Base-by-base conservation (phyloP, 2,797 vertebrate genomes). In the Sebastes nivosus region DNA sequence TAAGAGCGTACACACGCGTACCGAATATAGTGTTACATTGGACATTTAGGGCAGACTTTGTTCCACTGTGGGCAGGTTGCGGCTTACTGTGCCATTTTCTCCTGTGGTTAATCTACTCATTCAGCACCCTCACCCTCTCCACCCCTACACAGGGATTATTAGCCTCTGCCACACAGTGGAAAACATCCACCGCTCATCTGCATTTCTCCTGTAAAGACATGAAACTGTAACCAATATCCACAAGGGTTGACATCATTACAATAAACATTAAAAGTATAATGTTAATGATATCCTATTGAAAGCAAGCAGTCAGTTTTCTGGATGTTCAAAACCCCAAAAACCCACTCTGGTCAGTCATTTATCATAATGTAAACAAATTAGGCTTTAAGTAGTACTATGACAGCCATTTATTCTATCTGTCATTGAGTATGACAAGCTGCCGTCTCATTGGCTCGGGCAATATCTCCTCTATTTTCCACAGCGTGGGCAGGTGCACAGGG, bases 21-120 rank as follows among this genome's bases (percentile, higher is more conserved):
- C 42, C 68, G 67, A 65, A 85, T 93, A 92, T 95, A 85, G 63
- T 80, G 81, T 96, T 94, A 90, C 93, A 85, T 2, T 65, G 82
- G 92, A 89, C 87, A 87, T 92, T 72, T 72, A 68, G 80, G 83
- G 84, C 78, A 86, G 91, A 93, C 90, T 91, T 94, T 90, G 87
- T 94, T 95, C 91, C 90, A 93, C 87, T 94, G 82, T 57, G 92
- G 92, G 88, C 70, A 87, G 66, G 57, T 77, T 85, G 84, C 34
- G 89, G 90, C 82, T 87, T 70, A 67, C 32, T 78, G 82, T 88
- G 93, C 86, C 91, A 90, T 92, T 52, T 93, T 87, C 90, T 90
- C 52, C 80, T 88, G 91, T 54, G 91, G 92, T 88, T 88, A 71
- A 88, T 91, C 91, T 50, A 81, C 80, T 93, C 92, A 87, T 90